Percentiles rank a stretch among this genome's conserved stretches.
phyloP scores from a whole-genome alignment of 2,888 invertebrate species.

The Ferdinandea cuprea region DNA sequence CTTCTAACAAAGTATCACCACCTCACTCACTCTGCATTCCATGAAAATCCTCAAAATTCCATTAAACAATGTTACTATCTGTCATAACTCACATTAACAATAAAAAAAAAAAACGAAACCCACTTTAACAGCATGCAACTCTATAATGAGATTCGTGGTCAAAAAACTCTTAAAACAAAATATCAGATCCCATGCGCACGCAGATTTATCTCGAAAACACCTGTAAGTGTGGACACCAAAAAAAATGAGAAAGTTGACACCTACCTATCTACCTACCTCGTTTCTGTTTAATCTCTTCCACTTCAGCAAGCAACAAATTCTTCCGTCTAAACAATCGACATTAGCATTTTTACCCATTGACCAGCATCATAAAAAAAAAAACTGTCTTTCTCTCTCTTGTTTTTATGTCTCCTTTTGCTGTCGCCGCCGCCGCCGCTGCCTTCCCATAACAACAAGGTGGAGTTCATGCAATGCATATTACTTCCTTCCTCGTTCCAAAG shows the following conservation, averaged over 20 bases:
- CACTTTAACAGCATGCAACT: conserved; percentile 1
- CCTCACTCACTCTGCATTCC: too few relatives aligned
- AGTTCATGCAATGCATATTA: conserved; percentile 50
- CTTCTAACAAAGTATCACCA: too few relatives aligned
- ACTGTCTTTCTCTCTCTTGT: conserved; percentile 19
- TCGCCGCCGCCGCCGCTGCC: background rate
- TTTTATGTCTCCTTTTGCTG: too few relatives aligned
- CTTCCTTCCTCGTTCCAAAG: conserved; percentile 53
- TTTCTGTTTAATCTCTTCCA: conserved; percentile 60
- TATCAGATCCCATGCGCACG: background rate
- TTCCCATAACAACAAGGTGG: conserved; percentile 54
- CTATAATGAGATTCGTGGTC: conserved; percentile 60
- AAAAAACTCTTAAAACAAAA: conserved; percentile 46
- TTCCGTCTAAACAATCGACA: conserved; percentile 60
- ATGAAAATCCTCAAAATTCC: conserved; percentile 10
- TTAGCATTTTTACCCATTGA: conserved; percentile 67
- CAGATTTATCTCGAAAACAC: conserved; percentile 57
- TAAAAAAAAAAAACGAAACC: conserved; percentile 41
- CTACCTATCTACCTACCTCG: conserved; percentile 67
- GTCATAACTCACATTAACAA: conserved; percentile 28
- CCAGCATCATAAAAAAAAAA: conserved; percentile 36
- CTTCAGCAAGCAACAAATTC: conserved; percentile 53
- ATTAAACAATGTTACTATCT: conserved; percentile 28
- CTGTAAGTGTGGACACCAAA: conserved; percentile 20
- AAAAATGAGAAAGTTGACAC: conserved; percentile 73